phyloP scores from a whole-genome alignment of 2,797 vertebrate species.

The Microchirus variegatus region DNA sequence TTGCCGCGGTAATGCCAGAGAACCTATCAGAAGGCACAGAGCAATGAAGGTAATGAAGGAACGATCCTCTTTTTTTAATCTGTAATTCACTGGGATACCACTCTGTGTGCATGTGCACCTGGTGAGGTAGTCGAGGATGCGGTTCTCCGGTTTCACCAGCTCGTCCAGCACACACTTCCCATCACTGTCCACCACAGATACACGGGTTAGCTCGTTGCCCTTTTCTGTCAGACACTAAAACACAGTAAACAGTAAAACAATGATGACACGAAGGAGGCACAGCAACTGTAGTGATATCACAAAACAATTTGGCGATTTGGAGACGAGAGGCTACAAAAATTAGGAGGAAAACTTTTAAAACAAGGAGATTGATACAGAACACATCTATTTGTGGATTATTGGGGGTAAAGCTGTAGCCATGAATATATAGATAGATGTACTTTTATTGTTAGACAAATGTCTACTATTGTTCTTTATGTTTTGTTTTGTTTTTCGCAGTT shows the following conservation, averaged over 20 bases:
- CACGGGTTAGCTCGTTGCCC: constrained; percentile 84
- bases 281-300: too few relatives aligned
- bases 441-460: too few relatives aligned
- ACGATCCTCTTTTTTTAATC: not conserved
- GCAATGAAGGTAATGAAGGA: not conserved
- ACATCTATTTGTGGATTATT: too few relatives aligned
- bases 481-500: too few relatives aligned
- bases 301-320: too few relatives aligned
- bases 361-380: too few relatives aligned
- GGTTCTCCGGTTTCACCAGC: constrained; percentile 85
- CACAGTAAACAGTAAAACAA: constrained; percentile 7
- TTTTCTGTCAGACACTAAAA: constrained; percentile 85
- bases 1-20: constrained; percentile 87
- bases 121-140: constrained; percentile 85
- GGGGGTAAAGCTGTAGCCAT: too few relatives aligned
- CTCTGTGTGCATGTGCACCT: constrained; percentile 67
- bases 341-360: too few relatives aligned
- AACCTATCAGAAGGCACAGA: constrained; percentile 74
- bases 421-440: too few relatives aligned
- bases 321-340: too few relatives aligned
- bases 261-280: not conserved
- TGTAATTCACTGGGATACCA: not conserved
- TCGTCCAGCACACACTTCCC: constrained; percentile 87
- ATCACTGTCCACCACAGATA: constrained; percentile 86
- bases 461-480: too few relatives aligned